A percentile compares a stretch with the other conserved stretches of the same genome.
Evolutionary conservation across 2,113 vertebrate species (phyloP).

Genomic region (Callithrix jacchus): DNA sequence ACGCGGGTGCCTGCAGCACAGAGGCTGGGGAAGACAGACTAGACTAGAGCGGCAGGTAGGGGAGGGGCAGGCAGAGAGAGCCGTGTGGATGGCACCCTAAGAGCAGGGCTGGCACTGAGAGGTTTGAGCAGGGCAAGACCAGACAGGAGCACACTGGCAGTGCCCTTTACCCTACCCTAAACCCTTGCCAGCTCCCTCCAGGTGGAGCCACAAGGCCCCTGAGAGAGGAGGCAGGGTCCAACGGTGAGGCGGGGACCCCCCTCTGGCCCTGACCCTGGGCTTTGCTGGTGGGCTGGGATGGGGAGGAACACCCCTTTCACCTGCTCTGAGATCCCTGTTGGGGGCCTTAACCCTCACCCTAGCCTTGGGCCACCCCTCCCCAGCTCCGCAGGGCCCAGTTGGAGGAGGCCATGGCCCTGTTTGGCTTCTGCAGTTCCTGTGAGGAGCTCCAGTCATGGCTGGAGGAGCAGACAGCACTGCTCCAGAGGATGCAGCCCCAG

Average conservation of each 20-base stretch:
- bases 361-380: not conserved
- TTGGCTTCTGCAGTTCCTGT: slow-evolving; percentile 88
- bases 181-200: not conserved
- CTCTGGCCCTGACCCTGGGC: not conserved
- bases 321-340: fast-evolving
- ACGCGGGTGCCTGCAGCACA: not conserved
- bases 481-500: slow-evolving; percentile 85
- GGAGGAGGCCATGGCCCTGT: slow-evolving; percentile 88
- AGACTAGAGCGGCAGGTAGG: not conserved
- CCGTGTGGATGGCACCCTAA: not conserved
- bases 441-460: slow-evolving; percentile 93
- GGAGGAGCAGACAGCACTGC: slow-evolving; percentile 88
- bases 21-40: not conserved
- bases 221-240: not conserved
- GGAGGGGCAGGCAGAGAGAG: fast-evolving
- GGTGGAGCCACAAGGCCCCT: not conserved
- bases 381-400: slow-evolving; percentile 84
- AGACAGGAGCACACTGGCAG: not conserved
- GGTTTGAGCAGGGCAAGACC: too few species aligned
- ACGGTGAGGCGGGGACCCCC: not conserved
- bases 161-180: not conserved
- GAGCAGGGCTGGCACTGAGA: not conserved
- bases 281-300: too few species aligned
- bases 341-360: not conserved
- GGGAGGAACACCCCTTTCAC: fast-evolving